These are phyloP conservation scores for Sclerodermus sp. DNA, from an alignment of 2,888 invertebrate genomes.

Conservation along the genomic window DNA sequence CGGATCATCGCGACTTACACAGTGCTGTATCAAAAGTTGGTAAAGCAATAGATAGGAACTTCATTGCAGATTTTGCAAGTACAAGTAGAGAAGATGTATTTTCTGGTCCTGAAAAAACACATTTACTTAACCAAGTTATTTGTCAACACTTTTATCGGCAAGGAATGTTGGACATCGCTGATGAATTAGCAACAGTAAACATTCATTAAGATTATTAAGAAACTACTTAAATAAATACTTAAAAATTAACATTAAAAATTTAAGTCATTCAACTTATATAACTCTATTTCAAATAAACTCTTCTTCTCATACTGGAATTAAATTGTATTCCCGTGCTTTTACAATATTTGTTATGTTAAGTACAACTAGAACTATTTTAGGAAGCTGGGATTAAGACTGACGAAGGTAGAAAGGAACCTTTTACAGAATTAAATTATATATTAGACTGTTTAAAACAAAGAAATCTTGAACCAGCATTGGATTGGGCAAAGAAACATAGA, in stretches of 20 bases:
- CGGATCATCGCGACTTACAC: constrained; percentile 83
- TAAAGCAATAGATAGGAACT: constrained; percentile 94
- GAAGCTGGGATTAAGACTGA: constrained; percentile 71
- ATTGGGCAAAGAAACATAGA: constrained; percentile 81
- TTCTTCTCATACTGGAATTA: too few species aligned
- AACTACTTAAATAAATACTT: background rate
- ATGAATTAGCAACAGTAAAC: constrained; percentile 69
- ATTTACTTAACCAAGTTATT: constrained; percentile 82
- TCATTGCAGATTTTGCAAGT: constrained; percentile 86
- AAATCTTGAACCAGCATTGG: constrained; percentile 81
- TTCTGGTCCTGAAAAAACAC: constrained; percentile 68
- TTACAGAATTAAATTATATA: constrained; percentile 83
- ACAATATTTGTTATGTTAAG: background rate
- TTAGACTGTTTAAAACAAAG: constrained; percentile 80
- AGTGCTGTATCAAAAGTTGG: constrained; percentile 89
- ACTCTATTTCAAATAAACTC: too few species aligned
- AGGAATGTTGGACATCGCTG: constrained; percentile 91
- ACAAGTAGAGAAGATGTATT: constrained; percentile 86
- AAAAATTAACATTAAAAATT: too few species aligned
- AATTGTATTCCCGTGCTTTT: too few species aligned
- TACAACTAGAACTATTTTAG: constrained; percentile 49
- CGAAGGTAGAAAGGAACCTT: constrained; percentile 72
- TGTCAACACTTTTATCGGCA: constrained; percentile 95
- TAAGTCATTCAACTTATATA: too few species aligned
- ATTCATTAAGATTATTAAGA: constrained; percentile 4